These are phyloP conservation scores for Himantopus leucocephalus DNA, from an alignment of 2,113 vertebrate genomes.

Conservation along the genomic window DNA sequence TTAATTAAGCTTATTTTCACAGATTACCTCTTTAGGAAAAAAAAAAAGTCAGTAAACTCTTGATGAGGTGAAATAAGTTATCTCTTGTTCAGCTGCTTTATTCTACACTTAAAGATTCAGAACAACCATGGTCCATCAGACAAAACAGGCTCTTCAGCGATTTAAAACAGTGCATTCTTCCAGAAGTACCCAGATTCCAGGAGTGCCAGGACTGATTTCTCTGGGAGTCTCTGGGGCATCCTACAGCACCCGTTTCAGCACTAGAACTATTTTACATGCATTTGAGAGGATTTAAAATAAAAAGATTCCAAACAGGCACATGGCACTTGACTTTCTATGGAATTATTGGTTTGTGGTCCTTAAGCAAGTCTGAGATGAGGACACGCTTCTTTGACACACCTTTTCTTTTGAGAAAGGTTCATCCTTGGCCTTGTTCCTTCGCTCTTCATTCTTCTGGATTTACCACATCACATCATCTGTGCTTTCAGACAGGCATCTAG, in stretches of 20 bases:
- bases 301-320: background rate
- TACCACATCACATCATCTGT: conserved; percentile 84
- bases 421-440: background rate
- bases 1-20: background rate
- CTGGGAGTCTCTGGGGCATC: background rate
- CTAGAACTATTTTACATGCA: accelerated
- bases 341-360: background rate
- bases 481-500: conserved; percentile 87
- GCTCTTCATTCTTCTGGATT: background rate
- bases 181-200: background rate
- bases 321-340: background rate
- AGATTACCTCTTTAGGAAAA: background rate
- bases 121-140: background rate
- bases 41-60: background rate
- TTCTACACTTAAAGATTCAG: background rate
- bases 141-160: background rate
- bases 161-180: background rate
- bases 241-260: background rate
- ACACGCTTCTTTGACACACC: background rate
- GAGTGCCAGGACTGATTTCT: background rate
- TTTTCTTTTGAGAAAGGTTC: background rate
- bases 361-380: background rate
- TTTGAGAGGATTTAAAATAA: background rate
- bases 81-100: background rate
- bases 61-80: background rate